A percentile compares a stretch with the other conserved stretches of the same genome.
These are phyloP conservation scores for Nothobranchius kuhntae DNA, from an alignment of 2,113 vertebrate genomes.

Conservation along the genomic window DNA sequence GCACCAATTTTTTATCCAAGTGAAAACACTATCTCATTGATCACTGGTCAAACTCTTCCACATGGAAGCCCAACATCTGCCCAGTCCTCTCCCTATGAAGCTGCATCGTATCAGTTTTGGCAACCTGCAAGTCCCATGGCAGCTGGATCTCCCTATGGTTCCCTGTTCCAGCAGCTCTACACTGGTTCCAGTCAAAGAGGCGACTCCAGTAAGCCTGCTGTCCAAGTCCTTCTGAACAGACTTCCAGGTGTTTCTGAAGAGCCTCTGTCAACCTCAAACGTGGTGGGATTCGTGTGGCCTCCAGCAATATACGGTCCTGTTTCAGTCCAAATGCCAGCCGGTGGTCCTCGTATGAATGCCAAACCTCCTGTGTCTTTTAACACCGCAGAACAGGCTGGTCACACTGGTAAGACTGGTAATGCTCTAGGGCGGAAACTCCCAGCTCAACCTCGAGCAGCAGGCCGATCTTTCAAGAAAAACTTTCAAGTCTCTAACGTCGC, in stretches of 20 bases:
- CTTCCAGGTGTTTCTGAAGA: background rate
- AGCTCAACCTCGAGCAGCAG: fast-evolving
- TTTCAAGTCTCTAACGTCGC: background rate
- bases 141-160: background rate
- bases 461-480: too few species aligned
- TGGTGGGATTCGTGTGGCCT: background rate
- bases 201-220: background rate
- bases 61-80: background rate
- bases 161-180: background rate
- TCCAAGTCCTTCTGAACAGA: too few species aligned
- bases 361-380: background rate
- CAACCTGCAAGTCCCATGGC: background rate
- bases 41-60: background rate
- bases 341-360: too few species aligned
- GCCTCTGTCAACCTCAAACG: background rate
- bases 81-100: background rate
- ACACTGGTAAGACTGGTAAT: background rate
- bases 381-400: background rate
- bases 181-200: background rate
- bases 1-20: background rate
- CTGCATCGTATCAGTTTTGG: background rate
- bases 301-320: background rate
- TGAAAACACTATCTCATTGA: background rate
- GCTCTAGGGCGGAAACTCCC: background rate
- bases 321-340: too few species aligned